Evolutionary conservation across 2,797 vertebrate genomes (phyloP).

Genomic region (Petrocephalus sullivani): DNA sequence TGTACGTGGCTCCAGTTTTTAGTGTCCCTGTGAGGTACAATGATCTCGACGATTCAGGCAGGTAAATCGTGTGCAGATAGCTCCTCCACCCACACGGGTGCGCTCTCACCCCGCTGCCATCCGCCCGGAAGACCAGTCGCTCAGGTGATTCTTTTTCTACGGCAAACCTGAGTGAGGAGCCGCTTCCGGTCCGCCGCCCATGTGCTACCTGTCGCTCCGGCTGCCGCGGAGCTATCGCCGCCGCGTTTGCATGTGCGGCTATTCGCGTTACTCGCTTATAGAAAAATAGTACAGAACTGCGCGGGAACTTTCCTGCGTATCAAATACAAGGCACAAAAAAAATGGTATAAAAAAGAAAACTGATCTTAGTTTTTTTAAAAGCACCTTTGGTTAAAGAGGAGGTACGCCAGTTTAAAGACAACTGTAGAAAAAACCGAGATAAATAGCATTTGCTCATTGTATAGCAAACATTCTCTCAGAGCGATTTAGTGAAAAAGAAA

Average conservation of each 20-base stretch:
- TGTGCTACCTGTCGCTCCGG: not conserved
- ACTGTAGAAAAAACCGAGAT: slow-evolving; percentile 42
- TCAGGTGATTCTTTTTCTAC: not conserved
- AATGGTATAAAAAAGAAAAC: slow-evolving; percentile 47
- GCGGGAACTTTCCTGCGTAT: slow-evolving; percentile 57
- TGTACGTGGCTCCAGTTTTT: slow-evolving; percentile 18
- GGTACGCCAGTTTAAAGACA: slow-evolving; percentile 69
- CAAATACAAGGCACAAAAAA: slow-evolving; percentile 73
- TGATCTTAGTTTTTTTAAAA: slow-evolving; percentile 66
- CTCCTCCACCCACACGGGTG: not conserved
- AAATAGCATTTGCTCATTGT: slow-evolving; percentile 25
- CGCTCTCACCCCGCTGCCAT: not conserved
- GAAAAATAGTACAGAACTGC: not conserved
- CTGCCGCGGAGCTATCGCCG: not conserved
- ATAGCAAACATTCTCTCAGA: not conserved
- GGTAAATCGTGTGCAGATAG: not conserved
- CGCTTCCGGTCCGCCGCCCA: not conserved
- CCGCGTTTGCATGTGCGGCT: not conserved
- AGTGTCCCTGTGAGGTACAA: slow-evolving; percentile 21
- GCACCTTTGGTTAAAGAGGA: slow-evolving; percentile 76
- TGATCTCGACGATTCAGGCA: not conserved
- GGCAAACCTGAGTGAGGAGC: not conserved
- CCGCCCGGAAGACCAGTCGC: not conserved
- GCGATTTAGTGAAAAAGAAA: slow-evolving; percentile 37
- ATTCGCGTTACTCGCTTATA: not conserved